These are phyloP conservation scores for Climacteris rufus DNA, from an alignment of 2,113 vertebrate species.

Conservation along the genomic window DNA sequence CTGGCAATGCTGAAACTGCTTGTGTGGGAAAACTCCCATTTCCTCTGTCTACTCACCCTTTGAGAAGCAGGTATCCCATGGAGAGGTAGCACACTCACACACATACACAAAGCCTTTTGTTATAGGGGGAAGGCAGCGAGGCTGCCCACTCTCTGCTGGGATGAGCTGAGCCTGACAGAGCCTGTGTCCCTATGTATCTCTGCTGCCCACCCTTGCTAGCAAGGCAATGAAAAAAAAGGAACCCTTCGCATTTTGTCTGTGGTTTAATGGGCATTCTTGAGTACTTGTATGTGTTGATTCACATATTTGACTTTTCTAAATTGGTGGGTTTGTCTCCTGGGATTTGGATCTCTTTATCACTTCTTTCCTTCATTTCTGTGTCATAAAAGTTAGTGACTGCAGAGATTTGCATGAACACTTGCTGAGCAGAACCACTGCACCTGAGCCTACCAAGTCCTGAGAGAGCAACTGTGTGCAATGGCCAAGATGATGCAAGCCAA, in stretches of 20 bases:
- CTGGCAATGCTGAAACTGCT: not conserved
- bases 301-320: not conserved
- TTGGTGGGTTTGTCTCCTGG: not conserved
- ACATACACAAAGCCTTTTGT: not conserved
- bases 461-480: rapidly evolving
- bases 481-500: not conserved
- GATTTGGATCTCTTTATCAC: rapidly evolving
- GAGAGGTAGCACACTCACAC: not conserved
- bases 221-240: not conserved
- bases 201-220: too few species aligned
- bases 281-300: not conserved
- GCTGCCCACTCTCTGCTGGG: rapidly evolving
- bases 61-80: not conserved
- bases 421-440: not conserved
- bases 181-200: rapidly evolving
- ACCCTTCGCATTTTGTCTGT: too few species aligned
- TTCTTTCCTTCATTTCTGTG: not conserved
- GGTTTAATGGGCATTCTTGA: not conserved
- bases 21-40: not conserved
- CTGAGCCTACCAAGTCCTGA: not conserved
- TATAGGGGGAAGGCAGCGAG: not conserved
- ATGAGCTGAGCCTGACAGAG: not conserved
- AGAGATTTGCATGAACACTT: not conserved
- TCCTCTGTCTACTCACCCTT: not conserved
- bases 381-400: rapidly evolving